These are phyloP conservation scores for Petrocephalus microphthalmus DNA, from an alignment of 2,113 vertebrate genomes.

Conservation along the genomic window DNA sequence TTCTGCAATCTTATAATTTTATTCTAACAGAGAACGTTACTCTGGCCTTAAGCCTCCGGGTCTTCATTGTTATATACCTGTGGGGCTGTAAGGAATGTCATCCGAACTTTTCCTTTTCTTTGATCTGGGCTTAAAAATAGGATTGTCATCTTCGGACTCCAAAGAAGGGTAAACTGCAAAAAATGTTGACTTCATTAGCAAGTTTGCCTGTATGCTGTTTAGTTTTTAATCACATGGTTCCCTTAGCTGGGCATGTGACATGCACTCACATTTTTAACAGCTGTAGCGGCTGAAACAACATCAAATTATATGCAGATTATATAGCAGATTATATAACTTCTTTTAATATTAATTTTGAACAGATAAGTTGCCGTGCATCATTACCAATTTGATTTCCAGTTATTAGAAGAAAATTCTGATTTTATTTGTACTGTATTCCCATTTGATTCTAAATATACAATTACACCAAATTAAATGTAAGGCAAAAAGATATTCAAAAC, in stretches of 20 bases:
- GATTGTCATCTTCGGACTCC: constrained; percentile 96
- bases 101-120: constrained; percentile 97
- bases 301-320: neutral
- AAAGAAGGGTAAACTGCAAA: constrained; percentile 87
- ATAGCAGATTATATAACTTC: neutral
- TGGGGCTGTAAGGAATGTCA: constrained; percentile 93
- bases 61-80: constrained; percentile 59
- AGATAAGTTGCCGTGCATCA: neutral
- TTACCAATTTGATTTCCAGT: neutral
- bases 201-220: neutral
- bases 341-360: neutral
- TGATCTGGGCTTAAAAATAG: constrained; percentile 94
- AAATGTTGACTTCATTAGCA: neutral
- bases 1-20: neutral
- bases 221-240: neutral
- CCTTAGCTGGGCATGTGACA: neutral
- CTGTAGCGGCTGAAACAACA: neutral
- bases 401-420: neutral
- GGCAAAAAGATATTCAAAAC: neutral
- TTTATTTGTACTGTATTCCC: neutral
- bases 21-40: neutral
- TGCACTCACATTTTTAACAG: neutral
- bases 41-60: neutral
- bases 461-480: neutral
- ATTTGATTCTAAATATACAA: neutral